phyloP scores from a whole-genome alignment of 1,140 invertebrate species.

The Pseudomyrmex concolor region DNA sequence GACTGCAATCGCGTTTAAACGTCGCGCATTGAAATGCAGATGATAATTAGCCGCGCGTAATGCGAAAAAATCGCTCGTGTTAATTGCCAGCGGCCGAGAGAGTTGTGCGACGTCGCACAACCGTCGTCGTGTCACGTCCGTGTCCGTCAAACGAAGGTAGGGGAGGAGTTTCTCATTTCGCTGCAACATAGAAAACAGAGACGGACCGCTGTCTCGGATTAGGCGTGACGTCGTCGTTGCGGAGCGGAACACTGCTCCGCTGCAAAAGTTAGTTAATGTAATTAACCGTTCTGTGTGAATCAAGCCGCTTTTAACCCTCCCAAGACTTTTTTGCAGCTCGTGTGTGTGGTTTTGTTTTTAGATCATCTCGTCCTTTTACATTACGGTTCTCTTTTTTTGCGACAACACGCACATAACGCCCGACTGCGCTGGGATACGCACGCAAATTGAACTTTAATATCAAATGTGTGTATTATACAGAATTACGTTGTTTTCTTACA shows the following conservation, averaged over 20 bases:
- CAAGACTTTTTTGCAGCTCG: slow-evolving; percentile 40
- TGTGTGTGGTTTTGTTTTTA: slow-evolving; percentile 42
- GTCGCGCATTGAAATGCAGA: slow-evolving; percentile 39
- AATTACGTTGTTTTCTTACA: no score
- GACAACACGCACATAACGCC: not conserved
- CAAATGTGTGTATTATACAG: no score
- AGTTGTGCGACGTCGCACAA: slow-evolving; percentile 42
- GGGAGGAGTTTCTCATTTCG: slow-evolving; percentile 55
- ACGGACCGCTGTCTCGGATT: slow-evolving; percentile 56
- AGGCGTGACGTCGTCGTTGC: slow-evolving; percentile 40
- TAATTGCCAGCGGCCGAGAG: slow-evolving; percentile 52
- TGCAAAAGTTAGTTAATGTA: slow-evolving; percentile 68
- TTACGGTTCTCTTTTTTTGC: not conserved
- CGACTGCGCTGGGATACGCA: not conserved
- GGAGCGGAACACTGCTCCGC: slow-evolving; percentile 20
- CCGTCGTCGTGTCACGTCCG: not conserved
- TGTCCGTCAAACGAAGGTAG: not conserved
- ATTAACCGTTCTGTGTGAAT: slow-evolving; percentile 64
- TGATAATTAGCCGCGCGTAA: slow-evolving; percentile 53
- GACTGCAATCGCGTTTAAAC: slow-evolving; percentile 34
- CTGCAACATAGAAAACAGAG: slow-evolving; percentile 37
- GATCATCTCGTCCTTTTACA: not conserved
- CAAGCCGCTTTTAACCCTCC: slow-evolving; percentile 27
- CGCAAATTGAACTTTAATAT: not conserved
- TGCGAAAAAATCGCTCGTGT: slow-evolving; percentile 51